phyloP scores from a whole-genome alignment of 2,888 invertebrate species.

The Thecophora atra region DNA sequence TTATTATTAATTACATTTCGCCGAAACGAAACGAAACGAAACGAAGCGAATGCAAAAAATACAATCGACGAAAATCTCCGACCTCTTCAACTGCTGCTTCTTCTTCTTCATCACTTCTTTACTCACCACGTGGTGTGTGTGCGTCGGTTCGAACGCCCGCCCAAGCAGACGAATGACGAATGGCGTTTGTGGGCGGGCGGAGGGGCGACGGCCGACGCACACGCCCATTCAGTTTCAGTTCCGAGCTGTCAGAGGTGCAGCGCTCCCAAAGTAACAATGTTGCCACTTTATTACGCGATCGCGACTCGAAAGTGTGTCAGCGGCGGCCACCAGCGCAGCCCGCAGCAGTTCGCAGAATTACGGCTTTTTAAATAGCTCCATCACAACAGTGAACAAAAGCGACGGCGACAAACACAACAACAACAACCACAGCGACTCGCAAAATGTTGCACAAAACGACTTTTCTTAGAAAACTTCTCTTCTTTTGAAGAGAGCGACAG shows the following conservation, averaged over 20 bases:
- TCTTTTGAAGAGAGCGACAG: neutral
- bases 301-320: conserved; percentile 60
- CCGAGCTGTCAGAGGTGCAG: conserved; percentile 47
- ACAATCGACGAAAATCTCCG: no score
- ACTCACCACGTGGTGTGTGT: no score
- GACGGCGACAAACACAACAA: neutral
- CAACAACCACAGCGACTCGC: neutral
- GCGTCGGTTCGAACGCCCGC: no score
- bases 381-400: neutral
- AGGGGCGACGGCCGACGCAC: no score
- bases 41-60: no score
- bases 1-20: no score
- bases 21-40: no score
- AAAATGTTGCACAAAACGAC: conserved; percentile 39
- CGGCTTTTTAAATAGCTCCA: conserved; percentile 45
- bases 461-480: conserved; percentile 39
- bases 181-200: no score
- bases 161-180: no score
- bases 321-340: conserved; percentile 31
- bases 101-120: no score
- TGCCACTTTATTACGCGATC: conserved; percentile 44
- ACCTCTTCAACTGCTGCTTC: no score
- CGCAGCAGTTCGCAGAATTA: conserved; percentile 46
- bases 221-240: no score
- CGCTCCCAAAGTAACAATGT: conserved; percentile 50